These are phyloP conservation scores for Eupithecia subfuscata DNA, from an alignment of 2,888 invertebrate genomes.

Conservation along the genomic window DNA sequence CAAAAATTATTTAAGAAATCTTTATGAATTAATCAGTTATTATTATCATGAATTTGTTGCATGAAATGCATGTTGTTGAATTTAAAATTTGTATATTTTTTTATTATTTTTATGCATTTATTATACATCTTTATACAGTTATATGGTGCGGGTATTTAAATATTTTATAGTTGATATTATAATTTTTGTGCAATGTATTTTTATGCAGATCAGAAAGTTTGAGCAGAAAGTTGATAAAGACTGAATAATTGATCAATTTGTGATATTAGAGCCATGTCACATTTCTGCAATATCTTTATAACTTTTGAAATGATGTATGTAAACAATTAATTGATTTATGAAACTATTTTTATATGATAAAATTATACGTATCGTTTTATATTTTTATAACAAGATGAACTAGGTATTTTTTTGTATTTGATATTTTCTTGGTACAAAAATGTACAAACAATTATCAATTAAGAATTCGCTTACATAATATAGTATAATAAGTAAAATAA, in stretches of 20 bases:
- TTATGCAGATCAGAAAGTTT: slow-evolving; percentile 11
- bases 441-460: slow-evolving; percentile 17
- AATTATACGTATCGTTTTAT: background rate
- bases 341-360: background rate
- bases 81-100: background rate
- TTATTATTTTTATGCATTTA: slow-evolving; percentile 9
- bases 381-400: background rate
- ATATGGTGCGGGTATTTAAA: slow-evolving; percentile 2
- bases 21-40: background rate
- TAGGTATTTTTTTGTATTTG: background rate
- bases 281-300: slow-evolving; percentile 9
- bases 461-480: slow-evolving; percentile 30
- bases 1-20: slow-evolving; percentile 12
- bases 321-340: background rate
- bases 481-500: slow-evolving; percentile 12
- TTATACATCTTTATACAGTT: background rate
- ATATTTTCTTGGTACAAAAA: slow-evolving; percentile 22
- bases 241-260: slow-evolving; percentile 28
- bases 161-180: slow-evolving; percentile 2
- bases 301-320: background rate
- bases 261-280: slow-evolving; percentile 31
- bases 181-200: background rate
- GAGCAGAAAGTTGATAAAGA: slow-evolving; percentile 27
- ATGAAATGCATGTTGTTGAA: background rate
- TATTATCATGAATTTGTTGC: background rate